Evolutionary conservation across 2,888 invertebrate species (phyloP).

Genomic region (Nineta flava): DNA sequence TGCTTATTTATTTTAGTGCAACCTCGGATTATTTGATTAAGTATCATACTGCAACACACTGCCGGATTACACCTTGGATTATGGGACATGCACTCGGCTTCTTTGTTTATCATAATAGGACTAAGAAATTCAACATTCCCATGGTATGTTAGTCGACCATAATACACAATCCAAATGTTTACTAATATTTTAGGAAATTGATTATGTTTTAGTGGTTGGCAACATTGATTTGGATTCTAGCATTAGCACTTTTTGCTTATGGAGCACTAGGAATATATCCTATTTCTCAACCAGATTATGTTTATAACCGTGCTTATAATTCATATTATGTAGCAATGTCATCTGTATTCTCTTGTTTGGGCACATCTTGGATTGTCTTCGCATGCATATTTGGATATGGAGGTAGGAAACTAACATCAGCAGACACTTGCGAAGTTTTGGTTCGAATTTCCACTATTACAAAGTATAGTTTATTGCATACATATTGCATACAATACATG

Average conservation of each 20-base stretch:
- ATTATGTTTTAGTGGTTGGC: not conserved
- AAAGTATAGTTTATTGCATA: too few relatives aligned
- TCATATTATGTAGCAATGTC: conserved; percentile 17
- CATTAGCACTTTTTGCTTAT: not conserved
- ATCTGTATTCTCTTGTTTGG: conserved; percentile 25
- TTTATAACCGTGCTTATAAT: conserved; percentile 18
- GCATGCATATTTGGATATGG: conserved; percentile 28
- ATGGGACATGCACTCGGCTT: conserved; percentile 26
- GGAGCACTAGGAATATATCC: not conserved
- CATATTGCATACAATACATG: too few relatives aligned
- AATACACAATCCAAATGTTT: too few relatives aligned
- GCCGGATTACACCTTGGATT: conserved; percentile 24
- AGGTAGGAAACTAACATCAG: too few relatives aligned
- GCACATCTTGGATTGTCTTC: conserved; percentile 26
- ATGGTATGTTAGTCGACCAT: too few relatives aligned
- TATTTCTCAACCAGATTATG: not conserved
- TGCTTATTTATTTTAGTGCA: not conserved
- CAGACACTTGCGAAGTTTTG: too few relatives aligned
- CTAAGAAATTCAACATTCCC: not conserved
- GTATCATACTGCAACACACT: not conserved
- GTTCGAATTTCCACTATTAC: too few relatives aligned
- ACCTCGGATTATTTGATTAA: not conserved
- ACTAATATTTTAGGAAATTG: not conserved
- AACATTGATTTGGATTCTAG: not conserved
- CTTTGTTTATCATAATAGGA: conserved; percentile 13